Evolutionary conservation across 2,113 vertebrate species (phyloP).

Genomic region (Rhea americana): DNA sequence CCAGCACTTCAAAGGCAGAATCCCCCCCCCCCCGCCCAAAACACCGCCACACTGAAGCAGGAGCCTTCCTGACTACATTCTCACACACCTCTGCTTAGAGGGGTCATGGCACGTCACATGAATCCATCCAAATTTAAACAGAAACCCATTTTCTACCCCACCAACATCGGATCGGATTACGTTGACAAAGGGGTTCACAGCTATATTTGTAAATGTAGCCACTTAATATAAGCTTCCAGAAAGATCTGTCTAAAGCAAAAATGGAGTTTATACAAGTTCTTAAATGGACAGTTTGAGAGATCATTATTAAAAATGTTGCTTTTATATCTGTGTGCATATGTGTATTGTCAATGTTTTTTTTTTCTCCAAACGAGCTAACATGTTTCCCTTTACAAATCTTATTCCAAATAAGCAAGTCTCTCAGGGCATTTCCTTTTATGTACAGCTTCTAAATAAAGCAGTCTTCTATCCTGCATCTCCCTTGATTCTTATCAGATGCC

Average conservation of each 20-base stretch:
- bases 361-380: not conserved
- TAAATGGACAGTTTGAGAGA: not conserved
- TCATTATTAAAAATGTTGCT: not conserved
- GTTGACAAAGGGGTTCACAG: rapidly evolving
- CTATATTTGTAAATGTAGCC: not conserved
- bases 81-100: no score
- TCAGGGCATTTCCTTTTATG: constrained; percentile 24
- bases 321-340: rapidly evolving
- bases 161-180: not conserved
- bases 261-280: not conserved
- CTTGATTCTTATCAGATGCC: constrained; percentile 40
- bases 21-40: not conserved
- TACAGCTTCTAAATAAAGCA: constrained; percentile 46
- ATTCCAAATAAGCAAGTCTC: not conserved
- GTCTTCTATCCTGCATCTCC: not conserved
- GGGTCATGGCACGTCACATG: not conserved
- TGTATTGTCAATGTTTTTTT: not conserved
- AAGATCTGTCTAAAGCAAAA: not conserved
- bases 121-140: not conserved
- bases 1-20: not conserved
- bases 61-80: not conserved
- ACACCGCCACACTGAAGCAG: not conserved
- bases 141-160: not conserved
- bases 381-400: not conserved
- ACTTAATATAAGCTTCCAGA: not conserved